These are phyloP conservation scores for Rallus limicola DNA, from an alignment of 2,113 vertebrate genomes.

Conservation along the genomic window DNA sequence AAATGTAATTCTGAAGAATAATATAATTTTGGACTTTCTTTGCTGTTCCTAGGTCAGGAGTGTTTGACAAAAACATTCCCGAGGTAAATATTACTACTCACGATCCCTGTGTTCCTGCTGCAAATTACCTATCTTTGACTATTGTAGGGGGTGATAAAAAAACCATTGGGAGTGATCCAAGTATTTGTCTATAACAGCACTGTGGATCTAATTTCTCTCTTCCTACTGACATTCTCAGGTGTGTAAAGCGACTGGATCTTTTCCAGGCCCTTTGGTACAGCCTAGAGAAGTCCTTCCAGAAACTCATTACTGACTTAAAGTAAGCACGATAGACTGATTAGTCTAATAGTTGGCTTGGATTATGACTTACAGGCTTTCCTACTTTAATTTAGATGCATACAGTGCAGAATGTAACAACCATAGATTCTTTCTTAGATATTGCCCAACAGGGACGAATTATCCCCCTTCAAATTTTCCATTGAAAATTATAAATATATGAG, in stretches of 20 bases:
- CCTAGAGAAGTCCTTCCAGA: background rate
- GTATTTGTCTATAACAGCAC: background rate
- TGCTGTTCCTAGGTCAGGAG: background rate
- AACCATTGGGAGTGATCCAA: accelerated
- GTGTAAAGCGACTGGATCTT: background rate
- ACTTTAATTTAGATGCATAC: background rate
- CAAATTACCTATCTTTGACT: background rate
- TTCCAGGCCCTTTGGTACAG: background rate
- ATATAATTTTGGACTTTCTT: background rate
- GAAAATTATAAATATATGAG: background rate
- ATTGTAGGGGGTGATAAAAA: background rate
- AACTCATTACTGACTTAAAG: background rate
- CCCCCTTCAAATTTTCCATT: background rate
- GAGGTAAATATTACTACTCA: background rate
- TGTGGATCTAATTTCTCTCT: background rate
- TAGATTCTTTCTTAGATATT: background rate
- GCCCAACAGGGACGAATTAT: background rate
- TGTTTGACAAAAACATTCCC: background rate
- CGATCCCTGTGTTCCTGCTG: background rate
- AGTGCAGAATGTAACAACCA: background rate
- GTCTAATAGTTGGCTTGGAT: background rate
- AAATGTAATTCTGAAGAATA: background rate
- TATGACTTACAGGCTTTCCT: background rate
- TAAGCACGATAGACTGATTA: background rate
- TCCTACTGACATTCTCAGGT: background rate